Evolutionary conservation across 1,140 invertebrate genomes (phyloP), one percentile per base, ranked within the genome.

Genomic region (Hyles vespertilio): DNA sequence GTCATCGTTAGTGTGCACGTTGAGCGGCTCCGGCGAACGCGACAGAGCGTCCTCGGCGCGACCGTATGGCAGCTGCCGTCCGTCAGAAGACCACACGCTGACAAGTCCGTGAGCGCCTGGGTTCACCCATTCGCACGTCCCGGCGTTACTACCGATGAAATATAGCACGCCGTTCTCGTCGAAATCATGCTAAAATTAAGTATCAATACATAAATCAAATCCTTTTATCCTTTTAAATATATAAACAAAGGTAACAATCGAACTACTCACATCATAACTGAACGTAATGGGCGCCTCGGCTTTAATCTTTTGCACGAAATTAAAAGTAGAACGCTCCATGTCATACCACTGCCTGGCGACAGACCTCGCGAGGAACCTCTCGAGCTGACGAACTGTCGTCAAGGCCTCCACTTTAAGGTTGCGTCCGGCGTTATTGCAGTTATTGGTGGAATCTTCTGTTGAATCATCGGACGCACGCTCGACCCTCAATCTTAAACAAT

Each of bases 271-370:
- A 63, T 89, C 85, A 67, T 90, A 87, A n/a, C 69, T 79, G 53
- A 90, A 90, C 2, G 68, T 77, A 68, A 69, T 79, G 78, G 84
- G 88, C 9, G 84, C 73, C 72, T 89, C 77, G 12, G 98, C 95
- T 70, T 96, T 96, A 5, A 99, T 87, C 80, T 94, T 95, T 70
- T 96, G 96, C 3, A 99, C 93, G 90, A 98, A 99, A 45, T 94
- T 93, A 81, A 97, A 98, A 0, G 96, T 94, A 0, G 92, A 90
- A 32, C 98, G 91, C 51, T 99, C 97, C 90, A 97, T 96, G 87
- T 99, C 98, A 84, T 99, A 98, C 98, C 98, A 99, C 82, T 99
- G 97, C 70, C 98, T 97, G 0, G 96, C 96, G 8, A 99, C 97
- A 94, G 99, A 99, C 91, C 98, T 98, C 3, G 98, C 90, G 22